Conservation (phyloP, 2,113 vertebrate genomes). For the Oryctolagus cuniculus region DNA sequence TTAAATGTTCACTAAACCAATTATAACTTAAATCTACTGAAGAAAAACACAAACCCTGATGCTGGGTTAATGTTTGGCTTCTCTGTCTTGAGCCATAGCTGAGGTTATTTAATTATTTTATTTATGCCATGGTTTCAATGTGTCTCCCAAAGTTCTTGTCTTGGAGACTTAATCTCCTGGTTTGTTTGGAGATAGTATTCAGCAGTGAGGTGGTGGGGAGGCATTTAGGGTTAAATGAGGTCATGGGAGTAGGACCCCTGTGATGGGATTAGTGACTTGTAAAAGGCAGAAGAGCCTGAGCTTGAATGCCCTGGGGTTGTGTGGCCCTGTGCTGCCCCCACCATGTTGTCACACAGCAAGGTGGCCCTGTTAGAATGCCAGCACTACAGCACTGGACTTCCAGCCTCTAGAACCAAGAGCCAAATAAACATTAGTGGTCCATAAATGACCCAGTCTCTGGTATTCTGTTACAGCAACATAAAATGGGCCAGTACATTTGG, state of each 20-base stretch:
- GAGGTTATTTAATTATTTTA: background rate
- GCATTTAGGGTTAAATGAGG: background rate
- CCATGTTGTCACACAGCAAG: background rate
- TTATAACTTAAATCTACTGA: background rate
- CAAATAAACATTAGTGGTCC: background rate
- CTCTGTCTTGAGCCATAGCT: background rate
- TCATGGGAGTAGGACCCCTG: background rate
- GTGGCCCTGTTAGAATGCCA: no score
- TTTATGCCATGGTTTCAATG: background rate
- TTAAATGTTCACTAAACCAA: background rate
- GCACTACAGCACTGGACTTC: no score
- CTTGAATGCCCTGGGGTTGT: fast-evolving
- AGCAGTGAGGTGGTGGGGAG: no score
- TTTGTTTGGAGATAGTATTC: background rate
- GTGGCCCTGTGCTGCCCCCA: no score
- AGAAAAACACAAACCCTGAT: background rate
- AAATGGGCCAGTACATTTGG: background rate
- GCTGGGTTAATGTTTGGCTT: background rate
- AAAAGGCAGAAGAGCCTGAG: background rate
- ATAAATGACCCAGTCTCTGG: background rate
- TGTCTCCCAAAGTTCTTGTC: background rate
- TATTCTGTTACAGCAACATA: background rate
- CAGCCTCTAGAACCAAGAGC: no score
- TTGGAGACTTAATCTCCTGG: background rate
- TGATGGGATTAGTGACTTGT: background rate